Conservation (phyloP, 2,888 invertebrate genomes). For the Diplazon laetatorius region DNA sequence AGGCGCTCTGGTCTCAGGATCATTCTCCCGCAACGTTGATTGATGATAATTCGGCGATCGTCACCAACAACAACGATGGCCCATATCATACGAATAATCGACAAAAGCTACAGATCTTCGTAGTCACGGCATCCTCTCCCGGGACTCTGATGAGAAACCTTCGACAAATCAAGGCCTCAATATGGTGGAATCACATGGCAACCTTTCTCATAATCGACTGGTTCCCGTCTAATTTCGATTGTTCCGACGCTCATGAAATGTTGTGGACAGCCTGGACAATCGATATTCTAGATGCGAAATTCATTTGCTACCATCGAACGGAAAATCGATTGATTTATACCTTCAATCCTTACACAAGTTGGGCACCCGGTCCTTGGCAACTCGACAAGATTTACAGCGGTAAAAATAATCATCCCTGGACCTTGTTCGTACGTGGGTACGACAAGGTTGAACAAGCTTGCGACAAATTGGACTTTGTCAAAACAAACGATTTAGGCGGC, state of each 20-base stretch:
- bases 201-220: not conserved
- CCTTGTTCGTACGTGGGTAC: not conserved
- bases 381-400: not conserved
- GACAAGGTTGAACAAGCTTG: too few relatives aligned
- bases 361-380: not conserved
- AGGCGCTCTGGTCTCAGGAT: too few relatives aligned
- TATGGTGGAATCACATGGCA: not conserved
- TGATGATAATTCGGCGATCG: too few relatives aligned
- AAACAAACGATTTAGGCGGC: too few relatives aligned
- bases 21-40: too few relatives aligned
- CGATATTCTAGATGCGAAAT: not conserved
- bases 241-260: not conserved
- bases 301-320: not conserved
- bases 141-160: too few relatives aligned
- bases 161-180: too few relatives aligned
- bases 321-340: not conserved
- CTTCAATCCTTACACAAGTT: not conserved
- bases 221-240: not conserved
- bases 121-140: too few relatives aligned
- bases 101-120: too few relatives aligned
- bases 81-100: too few relatives aligned
- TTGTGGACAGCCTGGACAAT: slow-evolving; percentile 1
- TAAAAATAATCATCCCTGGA: not conserved
- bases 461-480: too few relatives aligned
- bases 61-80: too few relatives aligned